A percentile compares a stretch with the other conserved stretches of the same genome.
Evolutionary conservation across 2,113 vertebrate species (phyloP).

Genomic region (Podarcis muralis): DNA sequence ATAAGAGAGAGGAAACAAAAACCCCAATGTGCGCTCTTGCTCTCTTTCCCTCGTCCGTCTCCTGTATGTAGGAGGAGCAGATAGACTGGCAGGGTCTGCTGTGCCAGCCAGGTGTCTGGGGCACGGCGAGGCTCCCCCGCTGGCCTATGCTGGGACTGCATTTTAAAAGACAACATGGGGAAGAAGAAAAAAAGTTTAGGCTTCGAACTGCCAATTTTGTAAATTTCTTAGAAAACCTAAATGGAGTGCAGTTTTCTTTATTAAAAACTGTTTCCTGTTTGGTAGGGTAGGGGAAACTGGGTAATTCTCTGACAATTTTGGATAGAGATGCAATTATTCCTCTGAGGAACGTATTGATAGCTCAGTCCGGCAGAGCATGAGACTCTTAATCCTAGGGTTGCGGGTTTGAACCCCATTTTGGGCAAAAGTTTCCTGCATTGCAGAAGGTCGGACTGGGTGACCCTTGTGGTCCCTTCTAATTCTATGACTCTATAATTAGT

Average conservation of each 20-base stretch:
- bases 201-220: background rate
- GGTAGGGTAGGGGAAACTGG: too few species aligned
- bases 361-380: too few species aligned
- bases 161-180: constrained; percentile 2
- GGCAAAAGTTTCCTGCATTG: too few species aligned
- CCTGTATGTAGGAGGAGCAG: background rate
- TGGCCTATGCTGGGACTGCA: constrained; percentile 53
- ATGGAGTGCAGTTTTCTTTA: background rate
- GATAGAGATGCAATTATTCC: background rate
- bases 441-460: too few species aligned
- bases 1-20: too few species aligned
- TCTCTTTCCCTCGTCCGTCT: background rate
- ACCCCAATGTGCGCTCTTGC: too few species aligned
- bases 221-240: background rate
- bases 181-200: background rate
- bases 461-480: too few species aligned
- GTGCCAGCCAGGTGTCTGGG: background rate
- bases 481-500: too few species aligned
- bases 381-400: too few species aligned
- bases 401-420: too few species aligned
- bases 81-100: background rate
- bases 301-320: background rate
- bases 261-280: background rate
- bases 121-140: constrained; percentile 41
- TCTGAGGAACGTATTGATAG: background rate